These are phyloP conservation scores for Fopius arisanus DNA, from an alignment of 1,140 invertebrate species.

Conservation along the genomic window DNA sequence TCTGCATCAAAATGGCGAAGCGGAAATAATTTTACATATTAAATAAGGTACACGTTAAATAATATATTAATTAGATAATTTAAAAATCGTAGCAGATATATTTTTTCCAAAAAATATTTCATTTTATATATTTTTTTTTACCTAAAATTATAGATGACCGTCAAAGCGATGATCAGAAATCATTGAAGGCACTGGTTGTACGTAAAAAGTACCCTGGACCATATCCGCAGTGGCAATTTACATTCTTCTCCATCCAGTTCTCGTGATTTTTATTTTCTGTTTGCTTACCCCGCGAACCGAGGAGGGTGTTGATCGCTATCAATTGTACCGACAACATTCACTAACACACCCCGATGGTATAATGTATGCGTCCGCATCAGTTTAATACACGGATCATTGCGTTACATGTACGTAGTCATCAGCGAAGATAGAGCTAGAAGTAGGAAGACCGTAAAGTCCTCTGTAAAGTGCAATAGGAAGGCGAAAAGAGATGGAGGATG, in stretches of 20 bases:
- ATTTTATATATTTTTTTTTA: no score
- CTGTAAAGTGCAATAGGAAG: not conserved
- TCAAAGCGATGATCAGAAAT: not conserved
- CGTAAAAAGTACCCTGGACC: not conserved
- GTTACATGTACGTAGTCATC: constrained; percentile 22
- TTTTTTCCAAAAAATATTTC: no score
- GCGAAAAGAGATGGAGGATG: not conserved
- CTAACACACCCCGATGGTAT: not conserved
- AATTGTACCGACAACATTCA: constrained; percentile 28
- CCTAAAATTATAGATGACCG: not conserved
- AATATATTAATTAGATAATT: no score
- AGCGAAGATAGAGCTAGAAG: not conserved
- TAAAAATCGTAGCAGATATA: no score
- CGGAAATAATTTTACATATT: no score
- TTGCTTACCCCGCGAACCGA: constrained; percentile 21
- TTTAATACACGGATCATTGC: not conserved
- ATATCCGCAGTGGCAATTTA: constrained; percentile 38
- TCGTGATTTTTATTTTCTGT: not conserved
- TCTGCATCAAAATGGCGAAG: no score
- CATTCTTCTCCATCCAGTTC: constrained; percentile 43
- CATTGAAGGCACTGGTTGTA: not conserved
- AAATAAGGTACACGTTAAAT: no score
- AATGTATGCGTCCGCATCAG: not conserved
- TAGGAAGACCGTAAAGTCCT: not conserved
- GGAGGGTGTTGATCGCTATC: constrained; percentile 33